phyloP scores from a whole-genome alignment of 2,113 vertebrate species.

The Thinocorus orbignyianus region DNA sequence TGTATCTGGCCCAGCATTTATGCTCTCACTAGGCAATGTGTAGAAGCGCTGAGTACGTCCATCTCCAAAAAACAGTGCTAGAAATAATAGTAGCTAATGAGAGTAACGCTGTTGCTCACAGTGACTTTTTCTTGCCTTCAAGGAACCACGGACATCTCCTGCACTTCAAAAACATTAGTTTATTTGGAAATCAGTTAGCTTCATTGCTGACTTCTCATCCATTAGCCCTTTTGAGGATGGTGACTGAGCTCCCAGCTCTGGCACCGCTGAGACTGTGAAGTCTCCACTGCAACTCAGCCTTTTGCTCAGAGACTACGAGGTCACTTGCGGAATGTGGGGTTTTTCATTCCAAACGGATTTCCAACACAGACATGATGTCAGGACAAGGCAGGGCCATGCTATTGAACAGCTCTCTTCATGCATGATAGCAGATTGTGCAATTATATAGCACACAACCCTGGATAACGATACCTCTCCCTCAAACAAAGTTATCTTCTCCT shows the following conservation, averaged over 20 bases:
- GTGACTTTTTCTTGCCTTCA: neutral
- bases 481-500: slow-evolving; percentile 88
- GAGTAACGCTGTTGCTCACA: neutral
- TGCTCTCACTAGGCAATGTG: neutral
- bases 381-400: slow-evolving; percentile 81
- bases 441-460: slow-evolving; percentile 80
- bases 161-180: neutral
- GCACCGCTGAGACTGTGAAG: neutral
- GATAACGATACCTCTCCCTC: slow-evolving; percentile 80
- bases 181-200: neutral
- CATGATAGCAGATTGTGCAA: slow-evolving; percentile 84
- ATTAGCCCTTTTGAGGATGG: neutral
- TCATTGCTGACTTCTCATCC: neutral
- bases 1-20: neutral
- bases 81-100: neutral
- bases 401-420: slow-evolving; percentile 88
- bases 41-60: neutral
- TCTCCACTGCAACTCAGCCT: slow-evolving; percentile 32
- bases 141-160: neutral
- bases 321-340: slow-evolving; percentile 65
- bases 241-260: neutral
- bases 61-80: neutral
- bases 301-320: slow-evolving; percentile 38
- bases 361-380: slow-evolving; percentile 91
- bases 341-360: slow-evolving; percentile 87